phyloP scores from a whole-genome alignment of 2,797 vertebrate genomes.

The Acanthornis magna region DNA sequence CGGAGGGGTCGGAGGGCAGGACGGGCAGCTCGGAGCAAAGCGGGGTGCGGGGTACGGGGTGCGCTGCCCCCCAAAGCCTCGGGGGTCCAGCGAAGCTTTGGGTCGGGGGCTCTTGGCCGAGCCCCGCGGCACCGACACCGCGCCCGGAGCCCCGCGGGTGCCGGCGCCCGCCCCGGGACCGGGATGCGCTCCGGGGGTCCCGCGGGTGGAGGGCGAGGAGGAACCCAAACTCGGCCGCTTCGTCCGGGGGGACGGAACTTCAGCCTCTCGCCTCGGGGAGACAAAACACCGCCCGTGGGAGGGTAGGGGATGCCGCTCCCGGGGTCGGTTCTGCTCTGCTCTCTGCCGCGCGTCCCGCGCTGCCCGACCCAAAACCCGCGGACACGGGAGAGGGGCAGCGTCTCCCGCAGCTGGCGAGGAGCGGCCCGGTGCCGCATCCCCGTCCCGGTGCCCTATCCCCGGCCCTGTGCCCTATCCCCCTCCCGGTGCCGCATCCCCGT shows the following conservation, averaged over 20 bases:
- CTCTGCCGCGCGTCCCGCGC: neutral
- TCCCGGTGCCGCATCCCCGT: too few species aligned
- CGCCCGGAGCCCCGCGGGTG: neutral
- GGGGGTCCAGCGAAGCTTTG: rapidly evolving
- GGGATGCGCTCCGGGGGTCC: neutral
- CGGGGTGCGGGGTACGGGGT: neutral
- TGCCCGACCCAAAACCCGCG: neutral
- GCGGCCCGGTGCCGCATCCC: too few species aligned
- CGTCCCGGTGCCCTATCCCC: too few species aligned
- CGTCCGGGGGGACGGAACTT: neutral
- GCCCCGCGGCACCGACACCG: neutral
- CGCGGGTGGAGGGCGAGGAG: too few species aligned
- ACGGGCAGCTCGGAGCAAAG: neutral
- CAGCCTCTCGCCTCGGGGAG: neutral
- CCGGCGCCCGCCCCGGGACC: neutral
- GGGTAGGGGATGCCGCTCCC: neutral
- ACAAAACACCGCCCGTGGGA: rapidly evolving
- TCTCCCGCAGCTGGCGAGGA: neutral
- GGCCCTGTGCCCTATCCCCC: too few species aligned
- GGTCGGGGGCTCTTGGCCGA: neutral
- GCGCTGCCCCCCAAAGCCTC: neutral
- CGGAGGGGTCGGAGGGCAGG: neutral
- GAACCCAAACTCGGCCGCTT: neutral
- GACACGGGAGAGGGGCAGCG: neutral
- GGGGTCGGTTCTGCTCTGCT: neutral